Conservation (phyloP, 2,888 invertebrate species). For the Conchocele bisecta region DNA sequence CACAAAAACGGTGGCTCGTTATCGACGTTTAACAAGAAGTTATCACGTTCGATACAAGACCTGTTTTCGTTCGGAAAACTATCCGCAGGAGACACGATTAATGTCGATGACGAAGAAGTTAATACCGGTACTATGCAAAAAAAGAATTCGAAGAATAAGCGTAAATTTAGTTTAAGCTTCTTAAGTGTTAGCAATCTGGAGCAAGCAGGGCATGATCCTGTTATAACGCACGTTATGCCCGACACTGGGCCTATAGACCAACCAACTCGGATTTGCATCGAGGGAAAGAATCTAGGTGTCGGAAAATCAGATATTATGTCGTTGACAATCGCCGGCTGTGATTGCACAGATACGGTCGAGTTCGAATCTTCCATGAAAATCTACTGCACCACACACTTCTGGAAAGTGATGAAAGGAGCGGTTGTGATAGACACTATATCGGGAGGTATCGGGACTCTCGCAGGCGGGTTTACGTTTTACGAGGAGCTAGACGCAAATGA, state of each 20-base stretch:
- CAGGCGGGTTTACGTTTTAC: constrained; percentile 71
- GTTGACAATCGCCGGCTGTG: constrained; percentile 77
- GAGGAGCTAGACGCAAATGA: constrained; percentile 60
- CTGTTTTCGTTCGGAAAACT: constrained; percentile 71
- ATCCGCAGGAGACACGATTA: constrained; percentile 45
- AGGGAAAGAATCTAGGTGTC: constrained; percentile 78
- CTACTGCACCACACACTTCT: constrained; percentile 75
- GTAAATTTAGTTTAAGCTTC: constrained; percentile 58
- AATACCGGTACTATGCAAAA: constrained; percentile 33
- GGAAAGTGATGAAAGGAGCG: constrained; percentile 74
- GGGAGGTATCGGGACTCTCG: constrained; percentile 75
- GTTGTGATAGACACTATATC: constrained; percentile 79
- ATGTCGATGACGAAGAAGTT: constrained; percentile 59
- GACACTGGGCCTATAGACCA: constrained; percentile 73
- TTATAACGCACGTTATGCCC: constrained; percentile 76
- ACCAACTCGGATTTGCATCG: constrained; percentile 75
- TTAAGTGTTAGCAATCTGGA: constrained; percentile 68
- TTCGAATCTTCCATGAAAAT: constrained; percentile 75
- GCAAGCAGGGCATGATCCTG: constrained; percentile 66
- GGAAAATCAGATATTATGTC: constrained; percentile 78
- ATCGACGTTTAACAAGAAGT: constrained; percentile 74
- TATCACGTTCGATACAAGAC: constrained; percentile 77
- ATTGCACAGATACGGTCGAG: constrained; percentile 76
- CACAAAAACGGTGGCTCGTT: constrained; percentile 55
- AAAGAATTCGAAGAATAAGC: constrained; percentile 43